Base-by-base conservation (phyloP, 2,113 vertebrate species). In the Chelonoidis abingdonii region DNA sequence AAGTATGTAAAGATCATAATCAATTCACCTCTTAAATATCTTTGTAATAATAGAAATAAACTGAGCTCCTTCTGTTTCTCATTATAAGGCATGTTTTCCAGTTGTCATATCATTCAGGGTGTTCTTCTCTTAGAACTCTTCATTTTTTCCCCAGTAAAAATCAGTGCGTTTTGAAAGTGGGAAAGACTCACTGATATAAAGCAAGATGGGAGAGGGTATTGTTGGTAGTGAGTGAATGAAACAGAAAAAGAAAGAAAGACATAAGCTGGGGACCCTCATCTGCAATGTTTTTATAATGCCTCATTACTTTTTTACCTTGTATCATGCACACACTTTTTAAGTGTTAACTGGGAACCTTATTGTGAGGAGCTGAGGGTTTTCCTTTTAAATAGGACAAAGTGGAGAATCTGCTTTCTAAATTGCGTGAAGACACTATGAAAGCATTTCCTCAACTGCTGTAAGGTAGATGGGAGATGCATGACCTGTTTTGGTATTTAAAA, bases 341-440 rank as follows among this genome's bases (percentile, higher is more conserved):
- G 1, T 0, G 0, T 38, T 86, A 47, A 84, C 38, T 49, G 12
- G 4, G 90, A 92, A 89, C 69, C 11, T 80, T 85, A 49, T 10
- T 69, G 57, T 5, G 1, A 93, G 47, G 38, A 87, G n/a, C 5
- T 29, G 49, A 79, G 31, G 88, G 87, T 22, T 95, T 82, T 82
- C 25, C 76, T 89, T 97, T 95, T 88, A 87, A 95, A 92, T 6
- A 88, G 50, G 93, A 89, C 47, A 88, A 93, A 89, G 49, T 19
- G 6, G 56, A 81, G 93, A 96, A 82, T 4, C 47, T 91, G 49
- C 49, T 91, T 52, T 80, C 78, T 19, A 94, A 89, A 88, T 44
- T 44, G 3, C 17, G 27, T 13, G 5, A 72, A 91, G 44, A 85
- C n/a, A 56, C 5, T 8, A 53, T 82, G 84, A 88, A 91, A 87